phyloP scores from a whole-genome alignment of 2,888 invertebrate species.

The Dexiosoma caninum region DNA sequence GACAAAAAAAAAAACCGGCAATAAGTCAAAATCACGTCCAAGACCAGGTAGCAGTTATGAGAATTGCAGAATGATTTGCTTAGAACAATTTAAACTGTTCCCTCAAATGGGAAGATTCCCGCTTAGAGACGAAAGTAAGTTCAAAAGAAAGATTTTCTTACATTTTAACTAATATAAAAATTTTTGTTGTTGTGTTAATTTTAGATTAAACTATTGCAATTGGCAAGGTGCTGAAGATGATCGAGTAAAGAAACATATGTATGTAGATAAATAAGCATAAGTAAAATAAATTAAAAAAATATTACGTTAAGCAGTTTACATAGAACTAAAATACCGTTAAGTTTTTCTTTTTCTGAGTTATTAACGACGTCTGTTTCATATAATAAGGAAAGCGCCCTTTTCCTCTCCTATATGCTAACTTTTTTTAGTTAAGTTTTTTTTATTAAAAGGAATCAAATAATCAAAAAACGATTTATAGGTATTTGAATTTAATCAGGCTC shows the following conservation, averaged over 20 bases:
- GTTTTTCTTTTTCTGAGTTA: not conserved
- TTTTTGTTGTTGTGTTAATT: conserved; percentile 70
- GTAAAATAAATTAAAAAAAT: conserved; percentile 16
- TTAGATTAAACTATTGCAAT: conserved; percentile 98
- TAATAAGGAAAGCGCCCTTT: not conserved
- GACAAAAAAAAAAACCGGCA: conserved; percentile 99
- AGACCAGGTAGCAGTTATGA: conserved; percentile 99
- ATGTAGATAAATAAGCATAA: conserved; percentile 17
- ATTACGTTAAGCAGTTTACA: conserved; percentile 56
- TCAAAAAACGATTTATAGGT: no score
- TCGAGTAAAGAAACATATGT: conserved; percentile 83
- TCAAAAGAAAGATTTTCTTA: not conserved
- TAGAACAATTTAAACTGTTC: conserved; percentile 99
- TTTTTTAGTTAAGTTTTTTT: no score
- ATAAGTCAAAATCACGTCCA: conserved; percentile 96
- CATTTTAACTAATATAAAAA: not conserved
- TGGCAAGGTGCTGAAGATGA: conserved; percentile 97
- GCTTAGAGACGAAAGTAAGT: conserved; percentile 97
- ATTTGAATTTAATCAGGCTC: no score
- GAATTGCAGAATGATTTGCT: conserved; percentile 97
- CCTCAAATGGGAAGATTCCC: conserved; percentile 99
- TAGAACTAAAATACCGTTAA: not conserved
- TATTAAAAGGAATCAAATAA: no score
- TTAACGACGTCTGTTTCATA: not conserved
- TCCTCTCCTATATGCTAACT: not conserved